phyloP scores from a whole-genome alignment of 2,797 vertebrate genomes.

The Labroides dimidiatus region DNA sequence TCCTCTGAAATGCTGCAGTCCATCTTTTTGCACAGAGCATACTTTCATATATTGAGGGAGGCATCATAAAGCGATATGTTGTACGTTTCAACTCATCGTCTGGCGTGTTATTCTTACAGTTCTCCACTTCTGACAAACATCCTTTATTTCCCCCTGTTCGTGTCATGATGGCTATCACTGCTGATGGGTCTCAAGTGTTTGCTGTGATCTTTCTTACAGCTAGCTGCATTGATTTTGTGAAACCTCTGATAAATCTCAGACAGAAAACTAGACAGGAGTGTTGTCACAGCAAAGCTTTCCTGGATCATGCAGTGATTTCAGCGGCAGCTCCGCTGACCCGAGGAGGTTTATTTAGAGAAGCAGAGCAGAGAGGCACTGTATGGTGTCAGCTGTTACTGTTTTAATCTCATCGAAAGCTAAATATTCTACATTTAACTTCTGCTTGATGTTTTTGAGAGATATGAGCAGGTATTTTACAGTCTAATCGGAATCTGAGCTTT shows the following conservation, averaged over 20 bases:
- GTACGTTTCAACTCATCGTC: constrained; percentile 50
- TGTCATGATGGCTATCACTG: constrained; percentile 73
- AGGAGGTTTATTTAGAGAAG: constrained; percentile 75
- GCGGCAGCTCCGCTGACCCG: constrained; percentile 71
- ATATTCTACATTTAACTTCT: constrained; percentile 39
- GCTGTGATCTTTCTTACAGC: constrained; percentile 78
- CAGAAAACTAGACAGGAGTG: constrained; percentile 78
- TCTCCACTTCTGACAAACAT: constrained; percentile 59
- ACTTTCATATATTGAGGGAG: constrained; percentile 26
- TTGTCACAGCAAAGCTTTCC: constrained; percentile 83
- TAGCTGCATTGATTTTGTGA: constrained; percentile 82
- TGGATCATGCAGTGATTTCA: constrained; percentile 77
- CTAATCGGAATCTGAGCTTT: constrained; percentile 17
- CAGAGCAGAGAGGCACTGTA: constrained; percentile 42
- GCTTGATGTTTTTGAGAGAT: constrained; percentile 1
- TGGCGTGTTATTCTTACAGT: constrained; percentile 55
- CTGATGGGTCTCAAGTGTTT: constrained; percentile 78
- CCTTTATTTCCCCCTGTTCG: constrained; percentile 8
- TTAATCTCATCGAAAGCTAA: constrained; percentile 52
- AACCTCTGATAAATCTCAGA: constrained; percentile 81
- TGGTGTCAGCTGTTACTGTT: constrained; percentile 52
- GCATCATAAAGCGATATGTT: constrained; percentile 37
- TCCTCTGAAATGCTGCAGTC: constrained; percentile 23
- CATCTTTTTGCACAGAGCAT: constrained; percentile 45
- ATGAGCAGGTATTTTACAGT: not conserved